phyloP scores from a whole-genome alignment of 2,888 invertebrate genomes.

The Hypomecis punctinalis region DNA sequence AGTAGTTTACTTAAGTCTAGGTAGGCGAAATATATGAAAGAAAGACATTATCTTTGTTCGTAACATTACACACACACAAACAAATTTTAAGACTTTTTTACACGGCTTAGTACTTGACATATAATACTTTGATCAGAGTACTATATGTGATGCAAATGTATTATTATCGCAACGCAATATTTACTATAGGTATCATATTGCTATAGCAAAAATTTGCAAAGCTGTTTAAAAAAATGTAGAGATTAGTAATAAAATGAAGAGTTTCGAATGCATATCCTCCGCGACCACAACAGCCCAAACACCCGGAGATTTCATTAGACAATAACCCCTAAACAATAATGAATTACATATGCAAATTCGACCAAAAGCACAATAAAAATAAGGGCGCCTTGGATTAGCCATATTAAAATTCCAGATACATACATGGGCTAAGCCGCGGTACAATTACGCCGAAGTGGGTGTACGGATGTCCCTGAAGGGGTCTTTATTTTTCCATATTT shows the following conservation, averaged over 20 bases:
- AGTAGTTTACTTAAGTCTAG: too few relatives aligned
- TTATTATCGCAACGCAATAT: too few relatives aligned
- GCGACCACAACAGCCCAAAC: slow-evolving; percentile 2
- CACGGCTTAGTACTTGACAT: too few relatives aligned
- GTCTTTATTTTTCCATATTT: slow-evolving; percentile 72
- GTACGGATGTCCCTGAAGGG: slow-evolving; percentile 52
- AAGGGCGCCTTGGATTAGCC: slow-evolving; percentile 64
- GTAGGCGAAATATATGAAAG: too few relatives aligned
- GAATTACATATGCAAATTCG: slow-evolving; percentile 68
- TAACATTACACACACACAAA: too few relatives aligned
- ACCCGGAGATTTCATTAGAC: slow-evolving; percentile 38
- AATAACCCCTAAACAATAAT: slow-evolving; percentile 55
- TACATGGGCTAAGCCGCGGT: slow-evolving; percentile 57
- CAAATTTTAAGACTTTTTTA: too few relatives aligned
- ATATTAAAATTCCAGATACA: slow-evolving; percentile 80
- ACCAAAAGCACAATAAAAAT: slow-evolving; percentile 74
- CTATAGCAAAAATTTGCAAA: too few relatives aligned
- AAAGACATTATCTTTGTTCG: too few relatives aligned
- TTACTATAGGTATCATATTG: too few relatives aligned
- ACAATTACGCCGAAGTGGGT: slow-evolving; percentile 69
- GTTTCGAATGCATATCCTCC: background rate
- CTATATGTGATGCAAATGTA: too few relatives aligned
- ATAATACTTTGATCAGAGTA: too few relatives aligned
- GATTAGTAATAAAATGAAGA: background rate
- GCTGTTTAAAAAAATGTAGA: too few relatives aligned